phyloP scores from a whole-genome alignment of 2,797 vertebrate genomes.

The Anabas testudineus region DNA sequence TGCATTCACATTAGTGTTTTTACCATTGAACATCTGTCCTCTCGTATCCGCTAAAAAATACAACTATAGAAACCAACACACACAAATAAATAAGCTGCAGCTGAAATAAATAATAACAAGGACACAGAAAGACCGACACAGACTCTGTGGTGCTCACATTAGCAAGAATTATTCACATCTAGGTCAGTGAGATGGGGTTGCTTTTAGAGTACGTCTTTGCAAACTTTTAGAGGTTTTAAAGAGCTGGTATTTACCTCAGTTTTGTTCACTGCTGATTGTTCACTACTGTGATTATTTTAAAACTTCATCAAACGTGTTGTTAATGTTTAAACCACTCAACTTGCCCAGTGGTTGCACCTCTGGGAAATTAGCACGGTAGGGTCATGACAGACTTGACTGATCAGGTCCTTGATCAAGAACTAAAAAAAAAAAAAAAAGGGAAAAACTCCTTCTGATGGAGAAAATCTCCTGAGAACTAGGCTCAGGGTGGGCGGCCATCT shows the following conservation, averaged over 20 bases:
- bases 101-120: constrained; percentile 32
- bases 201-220: constrained; percentile 10
- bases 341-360: no score
- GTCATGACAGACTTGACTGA: no score
- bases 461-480: no score
- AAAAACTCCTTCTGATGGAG: no score
- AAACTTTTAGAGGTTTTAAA: constrained; percentile 1
- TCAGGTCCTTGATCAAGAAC: no score
- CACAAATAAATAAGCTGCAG: constrained; percentile 12
- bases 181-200: not conserved
- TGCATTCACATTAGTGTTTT: constrained; percentile 7
- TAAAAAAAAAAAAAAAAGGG: no score
- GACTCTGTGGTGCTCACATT: constrained; percentile 2
- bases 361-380: no score
- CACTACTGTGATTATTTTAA: no score
- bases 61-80: not conserved
- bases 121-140: not conserved
- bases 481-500: no score
- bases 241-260: not conserved
- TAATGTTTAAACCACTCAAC: no score
- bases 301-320: no score
- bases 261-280: no score
- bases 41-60: constrained; percentile 15
- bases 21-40: constrained; percentile 32
- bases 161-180: constrained; percentile 34